A percentile compares a stretch with the other conserved stretches of the same genome.
These are phyloP conservation scores for Zootermopsis nevadensis DNA, from an alignment of 2,888 invertebrate genomes.

Conservation along the genomic window DNA sequence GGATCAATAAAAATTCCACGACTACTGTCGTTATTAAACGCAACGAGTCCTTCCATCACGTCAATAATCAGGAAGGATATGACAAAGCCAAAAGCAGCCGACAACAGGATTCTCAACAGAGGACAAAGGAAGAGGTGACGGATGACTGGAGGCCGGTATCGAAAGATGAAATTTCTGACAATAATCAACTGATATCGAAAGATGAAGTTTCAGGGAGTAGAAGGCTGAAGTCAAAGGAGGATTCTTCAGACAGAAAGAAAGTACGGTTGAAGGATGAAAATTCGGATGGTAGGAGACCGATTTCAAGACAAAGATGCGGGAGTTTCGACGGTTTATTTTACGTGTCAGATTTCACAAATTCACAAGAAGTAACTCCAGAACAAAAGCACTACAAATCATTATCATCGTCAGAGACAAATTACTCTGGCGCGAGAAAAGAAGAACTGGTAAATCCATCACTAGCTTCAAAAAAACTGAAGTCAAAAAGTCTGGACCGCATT, in stretches of 20 bases:
- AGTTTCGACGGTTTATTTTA: slow-evolving; percentile 63
- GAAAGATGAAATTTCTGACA: not conserved
- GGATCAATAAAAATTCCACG: slow-evolving; percentile 3
- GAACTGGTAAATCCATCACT: slow-evolving; percentile 20
- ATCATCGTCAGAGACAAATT: not conserved
- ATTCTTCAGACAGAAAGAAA: not conserved
- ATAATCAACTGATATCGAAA: too few species aligned
- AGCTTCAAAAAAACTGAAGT: slow-evolving; percentile 56
- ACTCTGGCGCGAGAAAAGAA: not conserved
- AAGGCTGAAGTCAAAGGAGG: not conserved
- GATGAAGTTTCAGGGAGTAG: not conserved
- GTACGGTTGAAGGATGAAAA: not conserved
- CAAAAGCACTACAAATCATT: slow-evolving; percentile 29
- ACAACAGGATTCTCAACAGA: not conserved
- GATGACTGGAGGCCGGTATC: not conserved
- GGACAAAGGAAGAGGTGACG: not conserved
- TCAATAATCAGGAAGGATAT: not conserved
- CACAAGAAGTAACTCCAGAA: not conserved
- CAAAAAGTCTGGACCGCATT: slow-evolving; percentile 83
- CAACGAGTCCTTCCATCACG: slow-evolving; percentile 60
- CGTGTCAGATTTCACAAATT: slow-evolving; percentile 26
- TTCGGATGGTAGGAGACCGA: not conserved
- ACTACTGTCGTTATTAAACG: slow-evolving; percentile 41
- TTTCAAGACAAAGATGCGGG: slow-evolving; percentile 57
- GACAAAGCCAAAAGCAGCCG: not conserved